phyloP scores from a whole-genome alignment of 2,113 vertebrate species.

The Heterotis niloticus region DNA sequence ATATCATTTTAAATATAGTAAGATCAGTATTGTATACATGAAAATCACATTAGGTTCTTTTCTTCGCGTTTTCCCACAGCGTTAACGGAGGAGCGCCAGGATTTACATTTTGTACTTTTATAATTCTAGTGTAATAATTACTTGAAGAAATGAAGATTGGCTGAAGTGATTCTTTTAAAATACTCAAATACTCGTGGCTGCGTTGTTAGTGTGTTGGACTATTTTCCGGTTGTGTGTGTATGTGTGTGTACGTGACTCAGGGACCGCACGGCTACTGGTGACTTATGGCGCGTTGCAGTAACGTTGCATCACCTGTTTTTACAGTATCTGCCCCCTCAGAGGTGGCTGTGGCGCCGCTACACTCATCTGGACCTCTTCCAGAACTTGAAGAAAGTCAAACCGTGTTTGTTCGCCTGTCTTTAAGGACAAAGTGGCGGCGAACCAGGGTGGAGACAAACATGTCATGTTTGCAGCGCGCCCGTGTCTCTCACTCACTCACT shows the following conservation, averaged over 20 bases:
- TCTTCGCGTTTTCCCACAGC: too few relatives aligned
- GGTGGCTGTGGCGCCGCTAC: slow-evolving; percentile 7
- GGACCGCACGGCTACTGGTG: neutral
- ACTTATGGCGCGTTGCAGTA: slow-evolving; percentile 6
- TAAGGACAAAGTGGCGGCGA: slow-evolving; percentile 12
- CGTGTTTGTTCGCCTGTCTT: slow-evolving; percentile 17
- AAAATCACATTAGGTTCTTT: too few relatives aligned
- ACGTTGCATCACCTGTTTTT: slow-evolving; percentile 24
- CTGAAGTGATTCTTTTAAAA: too few relatives aligned
- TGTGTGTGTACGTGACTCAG: neutral
- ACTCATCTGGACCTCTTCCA: slow-evolving; percentile 12
- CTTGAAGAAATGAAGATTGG: too few relatives aligned
- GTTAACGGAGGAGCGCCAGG: too few relatives aligned
- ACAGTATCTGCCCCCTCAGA: slow-evolving; percentile 5
- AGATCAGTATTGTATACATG: too few relatives aligned
- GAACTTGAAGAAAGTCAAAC: slow-evolving; percentile 15
- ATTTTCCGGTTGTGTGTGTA: too few relatives aligned
- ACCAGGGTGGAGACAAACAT: neutral
- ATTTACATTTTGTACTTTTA: neutral
- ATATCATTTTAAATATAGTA: too few relatives aligned
- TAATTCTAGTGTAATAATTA: neutral
- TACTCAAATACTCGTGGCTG: too few relatives aligned
- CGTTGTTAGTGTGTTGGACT: too few relatives aligned
- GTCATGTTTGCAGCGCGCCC: neutral
- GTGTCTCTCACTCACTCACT: too few relatives aligned